phyloP scores from a whole-genome alignment of 1,140 invertebrate species.

The Bombus huntii region DNA sequence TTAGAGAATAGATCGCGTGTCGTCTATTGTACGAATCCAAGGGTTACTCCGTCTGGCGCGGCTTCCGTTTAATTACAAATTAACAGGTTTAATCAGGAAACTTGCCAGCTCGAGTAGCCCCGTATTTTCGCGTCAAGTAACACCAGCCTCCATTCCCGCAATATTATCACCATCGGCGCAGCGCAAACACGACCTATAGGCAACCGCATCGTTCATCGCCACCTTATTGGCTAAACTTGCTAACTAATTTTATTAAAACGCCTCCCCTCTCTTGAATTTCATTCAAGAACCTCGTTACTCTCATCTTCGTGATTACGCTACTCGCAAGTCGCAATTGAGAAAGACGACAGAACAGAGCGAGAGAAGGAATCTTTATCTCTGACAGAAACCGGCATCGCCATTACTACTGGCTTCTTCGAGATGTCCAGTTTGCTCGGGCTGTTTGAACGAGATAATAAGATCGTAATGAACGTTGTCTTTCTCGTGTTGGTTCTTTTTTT shows the following conservation, averaged over 20 bases:
- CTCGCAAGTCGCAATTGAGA: not conserved
- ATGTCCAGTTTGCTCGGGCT: no score
- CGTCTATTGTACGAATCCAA: slow-evolving; percentile 38
- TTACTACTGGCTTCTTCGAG: no score
- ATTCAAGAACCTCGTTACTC: not conserved
- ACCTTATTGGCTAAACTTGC: slow-evolving; percentile 72
- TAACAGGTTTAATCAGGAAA: slow-evolving; percentile 77
- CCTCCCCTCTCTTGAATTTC: slow-evolving; percentile 4
- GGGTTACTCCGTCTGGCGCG: slow-evolving; percentile 42
- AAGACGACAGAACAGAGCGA: not conserved
- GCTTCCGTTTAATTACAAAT: slow-evolving; percentile 75
- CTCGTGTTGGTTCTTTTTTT: no score
- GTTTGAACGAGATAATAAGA: no score
- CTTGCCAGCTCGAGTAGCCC: slow-evolving; percentile 67
- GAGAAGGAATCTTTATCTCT: no score
- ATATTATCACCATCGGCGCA: slow-evolving; percentile 73
- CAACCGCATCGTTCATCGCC: slow-evolving; percentile 68
- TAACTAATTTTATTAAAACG: slow-evolving; percentile 77
- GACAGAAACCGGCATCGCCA: no score
- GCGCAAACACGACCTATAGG: slow-evolving; percentile 58
- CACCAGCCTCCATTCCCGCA: slow-evolving; percentile 53
- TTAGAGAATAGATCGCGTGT: slow-evolving; percentile 18
- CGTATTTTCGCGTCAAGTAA: slow-evolving; percentile 72
- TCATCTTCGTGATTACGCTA: not conserved
- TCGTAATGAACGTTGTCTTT: no score